These are phyloP conservation scores for Bucco capensis DNA, from an alignment of 2,113 vertebrate genomes.

Conservation along the genomic window DNA sequence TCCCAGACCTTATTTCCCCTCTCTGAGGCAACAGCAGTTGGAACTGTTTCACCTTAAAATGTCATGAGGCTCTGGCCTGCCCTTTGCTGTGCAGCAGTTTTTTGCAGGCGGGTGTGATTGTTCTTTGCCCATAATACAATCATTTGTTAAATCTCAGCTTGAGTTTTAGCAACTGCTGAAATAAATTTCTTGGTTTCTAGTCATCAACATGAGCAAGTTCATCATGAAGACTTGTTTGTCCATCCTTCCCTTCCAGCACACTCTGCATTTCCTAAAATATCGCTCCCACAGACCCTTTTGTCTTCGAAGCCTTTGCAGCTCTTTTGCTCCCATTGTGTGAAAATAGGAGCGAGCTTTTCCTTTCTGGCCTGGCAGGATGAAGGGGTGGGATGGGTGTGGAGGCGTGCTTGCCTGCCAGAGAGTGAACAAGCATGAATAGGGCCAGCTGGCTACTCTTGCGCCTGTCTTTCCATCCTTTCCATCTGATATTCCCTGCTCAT, in stretches of 20 bases:
- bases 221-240: background rate
- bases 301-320: background rate
- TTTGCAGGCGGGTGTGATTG: background rate
- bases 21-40: background rate
- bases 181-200: background rate
- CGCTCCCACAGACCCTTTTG: background rate
- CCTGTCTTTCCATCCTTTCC: background rate
- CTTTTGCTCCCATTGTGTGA: background rate
- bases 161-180: background rate
- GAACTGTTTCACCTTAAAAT: background rate
- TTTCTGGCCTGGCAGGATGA: background rate
- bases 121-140: background rate
- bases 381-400: conserved; percentile 36
- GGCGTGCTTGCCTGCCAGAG: background rate
- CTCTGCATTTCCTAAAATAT: background rate
- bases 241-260: background rate
- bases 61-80: background rate
- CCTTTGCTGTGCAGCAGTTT: background rate
- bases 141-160: background rate
- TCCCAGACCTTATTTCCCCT: background rate
- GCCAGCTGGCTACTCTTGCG: conserved; percentile 42
- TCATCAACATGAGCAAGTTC: background rate
- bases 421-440: conserved; percentile 38
- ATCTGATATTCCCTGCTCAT: conserved; percentile 27
- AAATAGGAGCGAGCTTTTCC: background rate